These are phyloP conservation scores for Benthosema pterotum DNA, from an alignment of 2,797 vertebrate species.

Conservation along the genomic window DNA sequence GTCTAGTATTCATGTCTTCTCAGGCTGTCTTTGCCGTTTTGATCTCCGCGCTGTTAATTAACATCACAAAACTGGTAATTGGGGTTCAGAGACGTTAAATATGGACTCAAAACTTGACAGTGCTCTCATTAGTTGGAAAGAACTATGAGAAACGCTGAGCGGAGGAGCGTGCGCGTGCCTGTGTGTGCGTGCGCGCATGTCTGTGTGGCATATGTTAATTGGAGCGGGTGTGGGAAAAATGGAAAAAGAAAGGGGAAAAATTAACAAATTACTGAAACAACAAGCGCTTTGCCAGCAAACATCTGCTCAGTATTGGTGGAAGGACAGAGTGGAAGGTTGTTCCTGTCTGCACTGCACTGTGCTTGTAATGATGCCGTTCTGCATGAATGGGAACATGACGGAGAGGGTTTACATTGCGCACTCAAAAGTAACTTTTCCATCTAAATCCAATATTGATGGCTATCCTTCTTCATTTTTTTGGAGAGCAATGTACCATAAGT, in stretches of 20 bases:
- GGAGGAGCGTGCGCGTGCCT: not conserved
- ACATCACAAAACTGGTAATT: constrained; percentile 3
- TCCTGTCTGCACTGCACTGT: too few relatives aligned
- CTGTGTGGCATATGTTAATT: not conserved
- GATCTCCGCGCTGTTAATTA: not conserved
- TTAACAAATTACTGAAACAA: not conserved
- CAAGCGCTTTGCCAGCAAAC: too few relatives aligned
- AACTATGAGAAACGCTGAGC: not conserved
- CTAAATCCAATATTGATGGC: too few relatives aligned
- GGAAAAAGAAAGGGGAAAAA: not conserved
- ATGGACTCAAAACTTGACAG: not conserved
- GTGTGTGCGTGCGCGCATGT: not conserved
- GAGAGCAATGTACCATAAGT: too few relatives aligned
- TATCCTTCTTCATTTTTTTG: too few relatives aligned
- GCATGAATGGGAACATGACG: too few relatives aligned
- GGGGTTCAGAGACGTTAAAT: not conserved
- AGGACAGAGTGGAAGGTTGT: too few relatives aligned
- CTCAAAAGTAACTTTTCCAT: too few relatives aligned
- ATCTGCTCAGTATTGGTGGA: too few relatives aligned
- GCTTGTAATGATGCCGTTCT: too few relatives aligned
- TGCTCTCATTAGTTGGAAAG: constrained; percentile 1
- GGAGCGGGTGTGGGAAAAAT: not conserved
- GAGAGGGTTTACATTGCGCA: too few relatives aligned
- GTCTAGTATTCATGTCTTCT: not conserved
- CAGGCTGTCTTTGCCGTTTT: not conserved